phyloP scores from a whole-genome alignment of 1,140 invertebrate species.

The Stegodyphus dumicola region DNA sequence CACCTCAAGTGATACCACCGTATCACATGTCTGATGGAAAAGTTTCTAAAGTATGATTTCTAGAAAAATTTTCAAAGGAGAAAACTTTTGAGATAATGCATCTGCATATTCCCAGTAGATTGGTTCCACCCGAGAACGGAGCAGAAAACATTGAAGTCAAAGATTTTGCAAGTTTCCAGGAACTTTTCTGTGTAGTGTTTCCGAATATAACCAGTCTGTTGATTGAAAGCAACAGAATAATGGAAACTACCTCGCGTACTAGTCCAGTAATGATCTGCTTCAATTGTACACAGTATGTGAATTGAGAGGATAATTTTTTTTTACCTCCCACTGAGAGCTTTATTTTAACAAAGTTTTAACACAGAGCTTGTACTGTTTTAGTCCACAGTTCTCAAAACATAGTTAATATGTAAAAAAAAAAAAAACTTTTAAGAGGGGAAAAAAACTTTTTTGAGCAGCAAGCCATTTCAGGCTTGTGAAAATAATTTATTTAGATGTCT shows the following conservation, averaged over 20 bases:
- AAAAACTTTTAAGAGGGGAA: background rate
- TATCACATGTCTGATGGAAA: conserved; percentile 59
- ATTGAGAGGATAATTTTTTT: conserved; percentile 16
- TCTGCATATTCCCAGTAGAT: background rate
- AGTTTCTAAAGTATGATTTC: conserved; percentile 51
- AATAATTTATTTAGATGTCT: conserved; percentile 21
- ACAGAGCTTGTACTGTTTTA: conserved; percentile 58
- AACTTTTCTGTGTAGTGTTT: background rate
- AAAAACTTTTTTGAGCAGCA: background rate
- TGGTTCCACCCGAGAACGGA: background rate
- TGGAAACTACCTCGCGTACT: background rate
- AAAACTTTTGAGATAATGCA: background rate
- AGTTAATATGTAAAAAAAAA: conserved; percentile 14
- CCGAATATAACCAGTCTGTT: background rate
- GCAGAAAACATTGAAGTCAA: too few relatives aligned
- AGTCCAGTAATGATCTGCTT: background rate
- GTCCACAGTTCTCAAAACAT: conserved; percentile 14
- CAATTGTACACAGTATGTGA: background rate
- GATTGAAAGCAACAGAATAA: background rate
- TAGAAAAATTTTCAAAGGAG: background rate
- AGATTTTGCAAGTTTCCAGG: background rate
- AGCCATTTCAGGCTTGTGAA: conserved; percentile 10
- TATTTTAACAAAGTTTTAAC: conserved; percentile 58
- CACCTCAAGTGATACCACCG: conserved; percentile 49
- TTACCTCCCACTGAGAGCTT: conserved; percentile 47